Evolutionary conservation across 2,797 vertebrate species (phyloP).

Genomic region (Buphagus erythrorhynchus): DNA sequence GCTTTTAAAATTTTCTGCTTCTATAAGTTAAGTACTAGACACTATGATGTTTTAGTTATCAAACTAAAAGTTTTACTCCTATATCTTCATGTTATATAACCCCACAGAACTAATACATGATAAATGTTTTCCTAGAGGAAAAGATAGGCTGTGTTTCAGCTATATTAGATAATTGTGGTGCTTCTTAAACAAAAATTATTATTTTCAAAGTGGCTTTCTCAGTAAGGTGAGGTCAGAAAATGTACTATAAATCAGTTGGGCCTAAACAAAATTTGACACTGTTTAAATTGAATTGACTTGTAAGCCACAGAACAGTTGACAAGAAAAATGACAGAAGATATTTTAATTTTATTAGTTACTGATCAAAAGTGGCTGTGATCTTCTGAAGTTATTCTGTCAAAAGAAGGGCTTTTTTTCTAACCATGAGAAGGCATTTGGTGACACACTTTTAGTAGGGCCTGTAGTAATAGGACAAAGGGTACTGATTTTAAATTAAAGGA

Average conservation of each 20-base stretch:
- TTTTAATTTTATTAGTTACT: neutral
- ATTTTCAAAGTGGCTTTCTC: neutral
- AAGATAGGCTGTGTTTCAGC: neutral
- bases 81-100: neutral
- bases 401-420: fast-evolving
- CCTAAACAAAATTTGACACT: constrained; percentile 11
- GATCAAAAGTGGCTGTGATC: neutral
- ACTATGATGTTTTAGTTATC: neutral
- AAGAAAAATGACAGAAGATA: neutral
- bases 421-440: neutral
- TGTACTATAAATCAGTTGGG: neutral
- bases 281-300: constrained; percentile 2
- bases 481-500: neutral
- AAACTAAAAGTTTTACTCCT: neutral
- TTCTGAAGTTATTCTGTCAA: neutral
- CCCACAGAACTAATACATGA: neutral
- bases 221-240: neutral
- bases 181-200: neutral
- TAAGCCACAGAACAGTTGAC: constrained; percentile 10
- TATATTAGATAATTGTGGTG: neutral
- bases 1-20: neutral
- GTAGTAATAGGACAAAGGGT: fast-evolving
- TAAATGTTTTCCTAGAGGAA: neutral
- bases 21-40: neutral
- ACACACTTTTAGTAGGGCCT: neutral